Base-by-base conservation (phyloP, 1,140 invertebrate species). In the Tetragnatha versicolor region DNA sequence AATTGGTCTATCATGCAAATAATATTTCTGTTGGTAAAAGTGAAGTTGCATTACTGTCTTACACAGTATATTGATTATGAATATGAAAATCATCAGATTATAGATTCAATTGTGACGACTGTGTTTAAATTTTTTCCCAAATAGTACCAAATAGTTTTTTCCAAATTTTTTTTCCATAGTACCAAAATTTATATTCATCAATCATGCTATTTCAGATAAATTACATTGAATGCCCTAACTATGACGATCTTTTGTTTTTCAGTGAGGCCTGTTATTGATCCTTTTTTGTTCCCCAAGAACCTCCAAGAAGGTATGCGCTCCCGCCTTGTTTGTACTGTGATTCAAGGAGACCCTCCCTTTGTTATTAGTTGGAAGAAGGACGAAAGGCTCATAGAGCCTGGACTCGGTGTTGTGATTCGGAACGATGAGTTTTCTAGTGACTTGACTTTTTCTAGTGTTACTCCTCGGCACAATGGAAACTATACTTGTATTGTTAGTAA, bases 301-400 rank as follows among this genome's bases (percentile, higher is more conserved):
- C 90, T 92, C 68, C 89, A 91, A 63, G 90, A 91, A 83, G 92
- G 92, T 42, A 92, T 89, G 79, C 87, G 88, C 73, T 88, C 88
- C 39, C 88, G 89, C 82, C 85, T 92, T 47, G 89, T 90, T 22
- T 83, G 83, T 63, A 78, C 82, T 31, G 81, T 83, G n/a, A 81
- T 81, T 55, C 81, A 82, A 66, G 83, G 83, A 22, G 83, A 83
- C 75, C 79, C 80, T 39, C 83, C 83, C 22, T 82, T 83, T 47
- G 72, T 81, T 7, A 80, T 83, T 31, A 60, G 39, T 82, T 83
- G 82, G 82, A 72, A 68, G 20, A 82, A 83, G 35, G 79, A 83
- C 72, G 82, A 81, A 2, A 33, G 82, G 39, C 63, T 80, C 10
- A 86, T 87, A 35, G 82, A 84, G 2, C 80, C 76, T 0, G 81